Evolutionary conservation across 2,888 invertebrate genomes (phyloP).

Genomic region (Cantharis nigra): DNA sequence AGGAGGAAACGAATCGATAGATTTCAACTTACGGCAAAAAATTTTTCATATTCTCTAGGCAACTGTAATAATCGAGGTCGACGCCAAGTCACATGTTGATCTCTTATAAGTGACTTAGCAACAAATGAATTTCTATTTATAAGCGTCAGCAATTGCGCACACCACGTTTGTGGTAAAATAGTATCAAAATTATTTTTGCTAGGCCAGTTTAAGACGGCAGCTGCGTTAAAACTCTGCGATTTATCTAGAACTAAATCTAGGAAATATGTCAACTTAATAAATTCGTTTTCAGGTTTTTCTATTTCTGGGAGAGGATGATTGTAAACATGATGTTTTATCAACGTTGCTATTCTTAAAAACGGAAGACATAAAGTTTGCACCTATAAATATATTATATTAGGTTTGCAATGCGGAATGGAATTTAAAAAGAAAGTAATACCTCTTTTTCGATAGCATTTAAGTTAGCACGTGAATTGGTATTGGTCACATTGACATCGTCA

Average conservation of each 20-base stretch:
- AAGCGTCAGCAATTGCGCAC: slow-evolving; percentile 66
- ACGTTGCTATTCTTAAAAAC: slow-evolving; percentile 80
- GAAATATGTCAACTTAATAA: slow-evolving; percentile 76
- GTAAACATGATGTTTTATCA: slow-evolving; percentile 76
- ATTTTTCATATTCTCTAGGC: slow-evolving; percentile 89
- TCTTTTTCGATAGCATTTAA: slow-evolving; percentile 55
- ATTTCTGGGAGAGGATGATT: slow-evolving; percentile 76
- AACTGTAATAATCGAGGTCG: slow-evolving; percentile 82
- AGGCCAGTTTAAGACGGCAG: slow-evolving; percentile 67
- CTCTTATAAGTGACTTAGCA: slow-evolving; percentile 70
- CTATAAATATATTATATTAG: slow-evolving; percentile 46
- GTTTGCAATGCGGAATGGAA: not conserved
- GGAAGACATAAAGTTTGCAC: slow-evolving; percentile 82
- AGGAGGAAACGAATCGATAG: not conserved
- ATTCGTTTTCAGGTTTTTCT: slow-evolving; percentile 69
- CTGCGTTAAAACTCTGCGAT: slow-evolving; percentile 68
- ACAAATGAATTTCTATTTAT: slow-evolving; percentile 60
- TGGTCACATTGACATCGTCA: slow-evolving; percentile 53
- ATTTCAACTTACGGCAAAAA: slow-evolving; percentile 70
- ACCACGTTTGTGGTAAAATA: slow-evolving; percentile 68
- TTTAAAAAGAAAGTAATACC: slow-evolving; percentile 34
- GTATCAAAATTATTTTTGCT: slow-evolving; percentile 49
- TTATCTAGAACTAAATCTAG: slow-evolving; percentile 73
- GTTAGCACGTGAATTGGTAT: slow-evolving; percentile 45
- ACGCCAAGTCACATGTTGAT: slow-evolving; percentile 79